Percentiles rank a stretch among this genome's conserved stretches.
Conservation (phyloP, 2,113 vertebrate genomes). For the Echinops telfairi region DNA sequence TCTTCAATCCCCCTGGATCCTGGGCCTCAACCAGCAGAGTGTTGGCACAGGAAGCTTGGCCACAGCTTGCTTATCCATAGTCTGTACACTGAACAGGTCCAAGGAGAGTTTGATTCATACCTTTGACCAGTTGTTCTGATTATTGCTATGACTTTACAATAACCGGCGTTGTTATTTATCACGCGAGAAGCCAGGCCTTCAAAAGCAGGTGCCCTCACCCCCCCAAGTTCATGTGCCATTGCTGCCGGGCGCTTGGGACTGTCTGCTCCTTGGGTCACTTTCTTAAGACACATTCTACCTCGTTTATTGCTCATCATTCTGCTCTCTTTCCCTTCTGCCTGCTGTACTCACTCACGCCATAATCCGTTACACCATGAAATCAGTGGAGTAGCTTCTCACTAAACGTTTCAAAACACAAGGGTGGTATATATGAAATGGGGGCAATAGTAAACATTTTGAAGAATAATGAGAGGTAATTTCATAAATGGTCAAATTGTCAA, state of each 20-base stretch:
- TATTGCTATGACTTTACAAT: neutral
- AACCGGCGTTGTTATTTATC: neutral
- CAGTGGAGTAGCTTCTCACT: neutral
- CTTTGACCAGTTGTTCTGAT: conserved; percentile 30
- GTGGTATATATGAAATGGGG: neutral
- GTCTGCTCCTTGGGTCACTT: neutral
- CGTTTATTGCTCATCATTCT: conserved; percentile 4
- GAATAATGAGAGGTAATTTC: neutral
- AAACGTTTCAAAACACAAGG: neutral
- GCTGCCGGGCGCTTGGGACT: too few relatives aligned
- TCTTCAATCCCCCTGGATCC: neutral
- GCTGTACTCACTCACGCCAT: neutral
- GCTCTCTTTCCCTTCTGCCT: neutral
- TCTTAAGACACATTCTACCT: neutral
- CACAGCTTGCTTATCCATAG: neutral
- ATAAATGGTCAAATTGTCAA: neutral
- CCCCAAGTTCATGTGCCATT: neutral
- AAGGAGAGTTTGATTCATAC: neutral
- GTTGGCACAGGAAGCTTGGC: neutral
- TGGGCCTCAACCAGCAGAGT: neutral
- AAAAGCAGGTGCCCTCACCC: neutral
- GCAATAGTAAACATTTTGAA: neutral
- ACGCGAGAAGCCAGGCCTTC: neutral
- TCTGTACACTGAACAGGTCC: neutral
- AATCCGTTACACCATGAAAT: too few relatives aligned